These are phyloP conservation scores for Diaprepes abbreviatus DNA, from an alignment of 2,888 invertebrate species.

Conservation along the genomic window DNA sequence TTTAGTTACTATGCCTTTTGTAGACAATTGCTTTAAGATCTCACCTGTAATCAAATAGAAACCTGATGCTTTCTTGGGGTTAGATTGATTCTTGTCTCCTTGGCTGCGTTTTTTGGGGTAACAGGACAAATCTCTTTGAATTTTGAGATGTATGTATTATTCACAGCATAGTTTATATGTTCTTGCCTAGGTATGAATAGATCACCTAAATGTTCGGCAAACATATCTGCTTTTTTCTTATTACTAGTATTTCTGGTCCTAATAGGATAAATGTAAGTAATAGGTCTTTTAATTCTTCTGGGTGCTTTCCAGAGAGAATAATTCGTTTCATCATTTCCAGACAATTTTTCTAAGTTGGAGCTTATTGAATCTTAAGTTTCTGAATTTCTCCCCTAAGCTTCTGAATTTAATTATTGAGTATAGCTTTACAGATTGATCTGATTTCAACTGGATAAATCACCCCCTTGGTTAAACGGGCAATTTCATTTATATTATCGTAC, in stretches of 20 bases:
- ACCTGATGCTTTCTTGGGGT: not conserved
- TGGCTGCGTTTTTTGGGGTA: not conserved
- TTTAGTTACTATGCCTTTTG: too few relatives aligned
- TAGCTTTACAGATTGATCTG: not conserved
- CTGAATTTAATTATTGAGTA: not conserved
- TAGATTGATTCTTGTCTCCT: not conserved
- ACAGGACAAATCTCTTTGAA: not conserved
- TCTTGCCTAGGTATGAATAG: not conserved
- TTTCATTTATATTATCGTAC: not conserved
- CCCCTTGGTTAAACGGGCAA: too few relatives aligned
- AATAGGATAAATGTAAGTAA: not conserved
- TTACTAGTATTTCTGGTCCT: not conserved
- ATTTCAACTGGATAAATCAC: too few relatives aligned
- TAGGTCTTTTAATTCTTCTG: not conserved
- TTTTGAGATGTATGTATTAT: too few relatives aligned
- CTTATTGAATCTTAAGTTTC: too few relatives aligned
- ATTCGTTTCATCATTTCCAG: not conserved
- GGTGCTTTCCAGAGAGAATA: not conserved
- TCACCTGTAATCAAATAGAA: too few relatives aligned
- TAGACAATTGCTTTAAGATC: too few relatives aligned
- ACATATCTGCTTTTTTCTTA: not conserved
- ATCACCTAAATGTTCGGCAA: not conserved
- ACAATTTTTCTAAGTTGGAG: too few relatives aligned
- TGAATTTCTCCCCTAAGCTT: not conserved
- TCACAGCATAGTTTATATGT: too few relatives aligned